Evolutionary conservation across 2,888 invertebrate species (phyloP).

Genomic region (Eulithis testata): DNA sequence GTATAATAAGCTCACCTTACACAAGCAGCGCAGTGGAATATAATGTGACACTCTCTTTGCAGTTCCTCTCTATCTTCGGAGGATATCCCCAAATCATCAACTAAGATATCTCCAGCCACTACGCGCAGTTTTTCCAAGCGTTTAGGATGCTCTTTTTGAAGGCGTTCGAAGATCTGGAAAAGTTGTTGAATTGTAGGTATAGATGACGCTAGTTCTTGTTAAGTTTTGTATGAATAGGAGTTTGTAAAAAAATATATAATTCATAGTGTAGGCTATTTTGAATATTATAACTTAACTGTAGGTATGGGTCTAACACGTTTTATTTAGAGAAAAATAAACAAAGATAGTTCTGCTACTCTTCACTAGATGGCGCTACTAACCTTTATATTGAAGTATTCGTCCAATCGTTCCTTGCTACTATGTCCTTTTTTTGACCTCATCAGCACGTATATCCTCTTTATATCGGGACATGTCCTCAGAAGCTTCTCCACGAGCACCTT

Average conservation of each 20-base stretch:
- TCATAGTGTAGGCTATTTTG: too few relatives aligned
- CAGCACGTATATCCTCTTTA: slow-evolving; percentile 88
- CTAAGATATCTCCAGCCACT: slow-evolving; percentile 87
- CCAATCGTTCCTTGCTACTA: slow-evolving; percentile 84
- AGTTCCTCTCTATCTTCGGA: slow-evolving; percentile 83
- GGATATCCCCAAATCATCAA: slow-evolving; percentile 85
- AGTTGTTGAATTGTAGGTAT: background rate
- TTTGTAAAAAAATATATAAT: too few relatives aligned
- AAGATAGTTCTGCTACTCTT: slow-evolving; percentile 35
- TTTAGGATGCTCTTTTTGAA: slow-evolving; percentile 83
- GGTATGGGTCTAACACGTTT: too few relatives aligned
- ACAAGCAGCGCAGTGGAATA: slow-evolving; percentile 95
- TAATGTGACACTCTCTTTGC: slow-evolving; percentile 86
- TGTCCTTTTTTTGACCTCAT: slow-evolving; percentile 90
- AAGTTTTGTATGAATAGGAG: background rate
- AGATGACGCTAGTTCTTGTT: slow-evolving; percentile 13
- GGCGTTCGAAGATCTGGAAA: slow-evolving; percentile 67
- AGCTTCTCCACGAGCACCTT: slow-evolving; percentile 93
- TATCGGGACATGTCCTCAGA: slow-evolving; percentile 87
- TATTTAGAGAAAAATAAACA: too few relatives aligned
- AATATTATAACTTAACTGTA: too few relatives aligned
- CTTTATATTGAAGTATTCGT: slow-evolving; percentile 80
- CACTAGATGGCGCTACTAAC: slow-evolving; percentile 68
- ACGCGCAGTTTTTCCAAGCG: slow-evolving; percentile 86
- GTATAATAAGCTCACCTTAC: slow-evolving; percentile 78